Percentiles rank a stretch among this genome's conserved stretches.
Evolutionary conservation across 2,888 invertebrate genomes (phyloP).

Genomic region (Sabellastarte sp.): DNA sequence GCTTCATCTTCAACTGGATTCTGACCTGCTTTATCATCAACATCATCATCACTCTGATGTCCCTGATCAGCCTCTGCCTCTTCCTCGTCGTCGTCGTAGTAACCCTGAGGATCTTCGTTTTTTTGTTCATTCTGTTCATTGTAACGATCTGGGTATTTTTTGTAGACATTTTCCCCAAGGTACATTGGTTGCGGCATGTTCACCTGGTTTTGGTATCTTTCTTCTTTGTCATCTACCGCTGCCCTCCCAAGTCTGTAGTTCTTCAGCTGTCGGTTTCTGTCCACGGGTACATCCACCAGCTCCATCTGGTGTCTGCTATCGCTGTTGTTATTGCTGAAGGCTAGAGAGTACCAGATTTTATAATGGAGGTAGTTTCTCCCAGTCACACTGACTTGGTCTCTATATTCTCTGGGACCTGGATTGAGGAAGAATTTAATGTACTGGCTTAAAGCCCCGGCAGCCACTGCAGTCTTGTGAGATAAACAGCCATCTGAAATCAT

Average conservation of each 20-base stretch:
- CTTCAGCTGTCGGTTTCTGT: too few relatives aligned
- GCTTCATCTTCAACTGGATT: too few relatives aligned
- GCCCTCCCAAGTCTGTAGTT: too few relatives aligned
- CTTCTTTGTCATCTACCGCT: not conserved
- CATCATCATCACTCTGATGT: not conserved
- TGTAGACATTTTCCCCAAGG: not conserved
- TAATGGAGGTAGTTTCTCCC: not conserved
- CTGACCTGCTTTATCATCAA: not conserved
- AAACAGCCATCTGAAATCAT: slow-evolving; percentile 47
- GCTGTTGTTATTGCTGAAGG: too few relatives aligned
- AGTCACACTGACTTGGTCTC: not conserved
- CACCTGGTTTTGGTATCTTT: not conserved
- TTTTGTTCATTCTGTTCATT: not conserved
- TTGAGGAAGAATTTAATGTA: slow-evolving; percentile 47
- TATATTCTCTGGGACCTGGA: slow-evolving; percentile 27
- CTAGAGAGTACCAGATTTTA: not conserved
- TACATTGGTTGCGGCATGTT: too few relatives aligned
- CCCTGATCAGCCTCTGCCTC: not conserved
- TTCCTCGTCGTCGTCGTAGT: not conserved
- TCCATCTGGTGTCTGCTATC: too few relatives aligned
- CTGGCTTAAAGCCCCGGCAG: slow-evolving; percentile 49
- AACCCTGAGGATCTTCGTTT: not conserved
- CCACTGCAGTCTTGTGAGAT: slow-evolving; percentile 55
- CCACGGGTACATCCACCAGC: too few relatives aligned
- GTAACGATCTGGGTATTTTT: not conserved